Percentiles rank a stretch among this genome's conserved stretches.
Conservation (phyloP, 2,113 vertebrate genomes). For the Hystrix brachyura region DNA sequence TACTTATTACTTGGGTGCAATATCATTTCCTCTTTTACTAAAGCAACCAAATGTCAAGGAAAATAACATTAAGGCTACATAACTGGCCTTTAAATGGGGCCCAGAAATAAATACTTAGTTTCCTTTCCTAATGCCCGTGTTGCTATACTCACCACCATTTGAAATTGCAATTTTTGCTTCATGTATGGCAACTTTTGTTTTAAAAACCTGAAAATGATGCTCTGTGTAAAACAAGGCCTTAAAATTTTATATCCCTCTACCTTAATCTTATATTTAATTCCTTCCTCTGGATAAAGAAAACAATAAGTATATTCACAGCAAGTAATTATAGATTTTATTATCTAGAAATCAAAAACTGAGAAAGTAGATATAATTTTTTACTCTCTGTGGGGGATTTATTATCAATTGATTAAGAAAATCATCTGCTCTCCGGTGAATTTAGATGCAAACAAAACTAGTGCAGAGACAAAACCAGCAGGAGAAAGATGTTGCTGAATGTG, state of each 20-base stretch:
- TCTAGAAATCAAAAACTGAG: slow-evolving; percentile 37
- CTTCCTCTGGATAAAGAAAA: slow-evolving; percentile 26
- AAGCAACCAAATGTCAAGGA: slow-evolving; percentile 39
- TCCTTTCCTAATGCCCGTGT: not conserved
- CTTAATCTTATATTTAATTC: slow-evolving; percentile 17
- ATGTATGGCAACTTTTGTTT: not conserved
- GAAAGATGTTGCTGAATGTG: not conserved
- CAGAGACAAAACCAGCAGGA: not conserved
- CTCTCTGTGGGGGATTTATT: not conserved
- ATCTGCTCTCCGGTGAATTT: slow-evolving; percentile 26
- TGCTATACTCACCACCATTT: not conserved
- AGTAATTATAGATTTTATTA: slow-evolving; percentile 37
- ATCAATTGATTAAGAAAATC: not conserved
- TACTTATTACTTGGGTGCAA: not conserved
- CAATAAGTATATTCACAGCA: not conserved
- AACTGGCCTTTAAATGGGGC: not conserved
- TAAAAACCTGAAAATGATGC: slow-evolving; percentile 36
- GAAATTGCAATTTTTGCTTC: not conserved
- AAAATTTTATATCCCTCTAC: not conserved
- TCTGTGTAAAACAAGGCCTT: slow-evolving; percentile 1
- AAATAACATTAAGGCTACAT: slow-evolving; percentile 14
- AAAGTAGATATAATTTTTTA: not conserved
- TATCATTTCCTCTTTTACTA: slow-evolving; percentile 27
- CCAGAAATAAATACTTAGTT: not conserved
- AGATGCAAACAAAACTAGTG: slow-evolving; percentile 20